These are phyloP conservation scores for Tenebrio molitor DNA, from an alignment of 1,140 invertebrate genomes.

Conservation along the genomic window DNA sequence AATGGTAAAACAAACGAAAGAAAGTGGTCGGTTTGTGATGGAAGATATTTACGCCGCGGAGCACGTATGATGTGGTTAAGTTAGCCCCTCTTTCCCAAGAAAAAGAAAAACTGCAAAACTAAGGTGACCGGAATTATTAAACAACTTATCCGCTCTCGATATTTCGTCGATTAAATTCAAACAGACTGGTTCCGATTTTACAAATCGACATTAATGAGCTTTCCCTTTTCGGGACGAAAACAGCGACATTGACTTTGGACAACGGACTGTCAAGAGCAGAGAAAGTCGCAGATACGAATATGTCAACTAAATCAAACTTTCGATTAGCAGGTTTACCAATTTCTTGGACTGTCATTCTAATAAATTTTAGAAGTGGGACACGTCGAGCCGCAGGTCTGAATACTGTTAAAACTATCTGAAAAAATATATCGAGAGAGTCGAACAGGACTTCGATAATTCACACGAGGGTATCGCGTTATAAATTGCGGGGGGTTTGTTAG, in stretches of 20 bases:
- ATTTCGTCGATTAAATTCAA: constrained; percentile 22
- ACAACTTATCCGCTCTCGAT: not conserved
- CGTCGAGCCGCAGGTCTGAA: constrained; percentile 6
- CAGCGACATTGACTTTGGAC: constrained; percentile 22
- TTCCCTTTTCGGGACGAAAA: constrained; percentile 15
- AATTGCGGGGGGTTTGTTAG: too few relatives aligned
- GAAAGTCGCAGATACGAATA: constrained; percentile 10
- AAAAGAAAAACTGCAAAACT: constrained; percentile 23
- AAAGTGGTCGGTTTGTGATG: constrained; percentile 20
- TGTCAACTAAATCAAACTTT: constrained; percentile 38
- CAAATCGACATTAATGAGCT: not conserved
- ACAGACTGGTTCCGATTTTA: constrained; percentile 14
- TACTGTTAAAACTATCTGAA: constrained; percentile 7
- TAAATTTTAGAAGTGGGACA: constrained; percentile 21
- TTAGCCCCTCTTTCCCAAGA: constrained; percentile 15
- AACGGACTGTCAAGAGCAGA: constrained; percentile 13
- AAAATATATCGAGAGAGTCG: constrained; percentile 6
- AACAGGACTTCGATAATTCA: too few relatives aligned
- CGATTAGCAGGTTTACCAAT: constrained; percentile 20
- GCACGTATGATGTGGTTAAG: constrained; percentile 37
- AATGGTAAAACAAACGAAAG: constrained; percentile 3
- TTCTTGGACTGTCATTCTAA: constrained; percentile 11
- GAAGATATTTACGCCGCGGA: constrained; percentile 23
- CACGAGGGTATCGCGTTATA: too few relatives aligned
- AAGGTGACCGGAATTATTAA: constrained; percentile 25